Evolutionary conservation across 2,888 invertebrate genomes (phyloP).

Genomic region (Pyrgus malvae): DNA sequence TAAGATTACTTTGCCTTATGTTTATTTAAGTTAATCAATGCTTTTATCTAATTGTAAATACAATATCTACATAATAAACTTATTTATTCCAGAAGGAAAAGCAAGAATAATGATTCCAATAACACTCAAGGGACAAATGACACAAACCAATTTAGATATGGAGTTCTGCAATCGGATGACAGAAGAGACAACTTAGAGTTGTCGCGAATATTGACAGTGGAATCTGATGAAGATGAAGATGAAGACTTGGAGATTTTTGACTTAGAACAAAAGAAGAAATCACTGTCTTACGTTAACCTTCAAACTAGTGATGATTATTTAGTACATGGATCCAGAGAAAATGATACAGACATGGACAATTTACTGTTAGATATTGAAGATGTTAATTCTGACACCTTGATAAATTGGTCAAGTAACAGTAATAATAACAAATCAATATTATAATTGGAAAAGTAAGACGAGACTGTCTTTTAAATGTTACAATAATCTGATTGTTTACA

Average conservation of each 20-base stretch:
- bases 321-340: constrained; percentile 47
- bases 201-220: constrained; percentile 70
- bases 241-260: constrained; percentile 78
- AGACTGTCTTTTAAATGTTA: constrained; percentile 6
- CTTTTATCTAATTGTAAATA: background rate
- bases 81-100: constrained; percentile 64
- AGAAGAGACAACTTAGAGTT: constrained; percentile 68
- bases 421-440: constrained; percentile 68
- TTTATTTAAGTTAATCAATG: no score
- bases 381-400: constrained; percentile 58
- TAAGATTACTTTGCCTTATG: no score
- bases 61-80: no score
- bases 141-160: constrained; percentile 74
- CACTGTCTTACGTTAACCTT: constrained; percentile 69
- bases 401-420: constrained; percentile 67
- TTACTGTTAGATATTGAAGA: constrained; percentile 72
- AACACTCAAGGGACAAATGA: constrained; percentile 59
- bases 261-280: constrained; percentile 70
- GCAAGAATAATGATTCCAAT: constrained; percentile 54
- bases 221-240: constrained; percentile 76
- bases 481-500: no score
- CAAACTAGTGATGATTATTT: constrained; percentile 67
- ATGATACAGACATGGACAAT: constrained; percentile 48
- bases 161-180: constrained; percentile 73
- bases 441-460: constrained; percentile 43